Evolutionary conservation across 2,113 vertebrate species (phyloP).

Genomic region (Melozone crissalis): DNA sequence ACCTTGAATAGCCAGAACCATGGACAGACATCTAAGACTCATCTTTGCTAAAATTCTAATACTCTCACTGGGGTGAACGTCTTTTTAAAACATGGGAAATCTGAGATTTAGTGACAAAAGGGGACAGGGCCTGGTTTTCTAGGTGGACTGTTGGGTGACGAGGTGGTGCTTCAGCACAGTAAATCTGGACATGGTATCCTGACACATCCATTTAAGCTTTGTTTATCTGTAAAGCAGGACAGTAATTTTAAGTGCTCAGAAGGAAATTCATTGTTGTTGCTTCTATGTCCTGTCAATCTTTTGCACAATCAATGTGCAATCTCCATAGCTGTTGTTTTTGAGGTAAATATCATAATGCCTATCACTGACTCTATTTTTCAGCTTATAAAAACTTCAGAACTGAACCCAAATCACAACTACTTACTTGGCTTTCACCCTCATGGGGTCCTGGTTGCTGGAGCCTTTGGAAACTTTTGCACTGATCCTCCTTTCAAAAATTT

Average conservation of each 20-base stretch:
- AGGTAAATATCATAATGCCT: neutral
- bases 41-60: neutral
- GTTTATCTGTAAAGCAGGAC: neutral
- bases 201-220: neutral
- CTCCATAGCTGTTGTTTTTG: neutral
- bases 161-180: neutral
- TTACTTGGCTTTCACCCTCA: constrained; percentile 82
- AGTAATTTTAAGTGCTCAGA: neutral
- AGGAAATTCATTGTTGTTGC: neutral
- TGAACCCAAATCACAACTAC: constrained; percentile 79
- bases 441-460: constrained; percentile 76
- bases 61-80: neutral
- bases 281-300: neutral
- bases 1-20: neutral
- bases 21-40: neutral
- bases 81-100: neutral
- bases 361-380: constrained; percentile 34
- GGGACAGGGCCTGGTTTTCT: neutral
- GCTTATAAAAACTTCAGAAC: constrained; percentile 78
- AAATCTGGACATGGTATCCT: neutral
- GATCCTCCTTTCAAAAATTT: constrained; percentile 67
- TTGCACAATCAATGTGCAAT: neutral
- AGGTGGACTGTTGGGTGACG: neutral
- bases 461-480: constrained; percentile 78
- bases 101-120: neutral